Percentiles rank a stretch among this genome's conserved stretches.
Evolutionary conservation across 2,888 invertebrate species (phyloP).

Genomic region (Cantharis rustica): DNA sequence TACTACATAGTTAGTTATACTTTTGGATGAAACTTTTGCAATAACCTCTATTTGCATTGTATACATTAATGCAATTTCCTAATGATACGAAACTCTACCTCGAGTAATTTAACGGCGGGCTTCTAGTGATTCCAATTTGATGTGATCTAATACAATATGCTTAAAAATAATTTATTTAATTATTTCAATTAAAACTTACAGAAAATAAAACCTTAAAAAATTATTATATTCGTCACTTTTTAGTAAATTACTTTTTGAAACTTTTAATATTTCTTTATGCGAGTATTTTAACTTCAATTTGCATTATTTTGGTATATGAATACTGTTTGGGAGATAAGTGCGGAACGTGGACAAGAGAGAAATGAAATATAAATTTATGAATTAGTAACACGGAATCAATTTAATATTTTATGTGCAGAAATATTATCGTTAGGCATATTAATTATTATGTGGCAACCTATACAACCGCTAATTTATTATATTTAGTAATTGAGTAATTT

Average conservation of each 20-base stretch:
- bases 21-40: too few relatives aligned
- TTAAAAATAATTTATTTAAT: background rate
- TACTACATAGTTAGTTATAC: too few relatives aligned
- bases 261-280: too few relatives aligned
- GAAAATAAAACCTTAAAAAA: too few relatives aligned
- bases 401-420: background rate
- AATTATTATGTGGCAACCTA: background rate
- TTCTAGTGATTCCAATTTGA: too few relatives aligned
- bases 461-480: background rate
- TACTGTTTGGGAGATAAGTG: background rate
- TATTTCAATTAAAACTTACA: background rate
- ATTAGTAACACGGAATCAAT: background rate
- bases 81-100: too few relatives aligned
- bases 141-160: too few relatives aligned
- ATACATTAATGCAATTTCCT: too few relatives aligned
- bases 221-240: too few relatives aligned
- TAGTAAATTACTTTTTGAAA: too few relatives aligned
- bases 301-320: background rate
- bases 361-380: background rate
- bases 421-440: background rate
- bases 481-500: background rate
- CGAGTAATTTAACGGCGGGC: too few relatives aligned
- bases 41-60: too few relatives aligned
- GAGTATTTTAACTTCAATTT: background rate
- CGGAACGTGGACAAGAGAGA: background rate